Evolutionary conservation across 2,797 vertebrate species (phyloP), one percentile per base, ranked within the genome.

Genomic region (Chlorospingus flavigularis): DNA sequence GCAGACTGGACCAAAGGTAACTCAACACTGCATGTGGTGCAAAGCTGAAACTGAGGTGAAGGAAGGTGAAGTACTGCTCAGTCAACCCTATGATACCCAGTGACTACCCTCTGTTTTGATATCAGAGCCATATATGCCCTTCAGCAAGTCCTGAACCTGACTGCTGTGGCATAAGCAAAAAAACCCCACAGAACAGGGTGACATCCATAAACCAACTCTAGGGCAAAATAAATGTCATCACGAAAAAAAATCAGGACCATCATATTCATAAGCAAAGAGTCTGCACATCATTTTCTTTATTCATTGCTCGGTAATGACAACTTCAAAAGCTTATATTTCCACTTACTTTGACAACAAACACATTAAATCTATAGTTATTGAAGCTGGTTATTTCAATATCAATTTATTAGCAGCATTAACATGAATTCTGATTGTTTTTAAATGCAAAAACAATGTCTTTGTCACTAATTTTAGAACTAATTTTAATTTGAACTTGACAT

Each of bases 401-500:
- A 95, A 95, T 95, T 96, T 95, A 94, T 96, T 96, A 97, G 53
- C 61, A 94, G 51, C 54, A 95, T 97, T 96, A 96, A 94, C 62
- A 95, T 9, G 45, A 95, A 96, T 94, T 90, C 17, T 94, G 95
- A 94, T 94, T 96, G 87, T 55, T 94, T 96, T 96, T 31, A 95
- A 97, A 95, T 86, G 54, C 4, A 42, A 87, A 87, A 97, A 83
- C 81, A 88, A 92, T 88, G 72, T 62, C 80, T 95, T 95, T 83
- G 91, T 88, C 75, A 88, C 84, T 94, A 93, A 96, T 94, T 97
- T 91, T 80, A 96, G 85, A 96, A 92, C 63, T 92, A 88, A 95
- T 92, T 97, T 97, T 87, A 97, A 95, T 97, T 97, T 96, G 94
- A 97, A 97, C 87, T 94, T 96, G 89, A 92, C 83, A 82, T 94